phyloP scores from a whole-genome alignment of 2,113 vertebrate genomes.

The Lipotes vexillifer region DNA sequence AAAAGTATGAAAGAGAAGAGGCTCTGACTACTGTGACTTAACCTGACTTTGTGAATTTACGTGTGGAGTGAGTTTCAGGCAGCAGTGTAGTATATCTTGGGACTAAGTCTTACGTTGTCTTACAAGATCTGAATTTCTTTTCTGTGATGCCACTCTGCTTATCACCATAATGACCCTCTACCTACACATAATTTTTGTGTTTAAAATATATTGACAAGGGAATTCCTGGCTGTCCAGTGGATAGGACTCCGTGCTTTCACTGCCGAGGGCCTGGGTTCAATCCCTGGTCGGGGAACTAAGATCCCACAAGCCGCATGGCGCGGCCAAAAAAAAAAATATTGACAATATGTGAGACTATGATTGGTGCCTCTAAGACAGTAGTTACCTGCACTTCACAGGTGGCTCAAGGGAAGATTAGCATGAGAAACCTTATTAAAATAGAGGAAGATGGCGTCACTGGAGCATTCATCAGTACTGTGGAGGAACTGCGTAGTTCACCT shows the following conservation, averaged over 20 bases:
- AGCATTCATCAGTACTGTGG: not conserved
- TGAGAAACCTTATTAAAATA: not conserved
- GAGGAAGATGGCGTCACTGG: not conserved
- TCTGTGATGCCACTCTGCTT: not conserved
- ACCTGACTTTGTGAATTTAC: not conserved
- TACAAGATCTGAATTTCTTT: not conserved
- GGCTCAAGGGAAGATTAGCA: not conserved
- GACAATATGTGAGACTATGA: not conserved
- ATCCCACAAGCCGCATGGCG: not conserved
- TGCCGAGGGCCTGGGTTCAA: not conserved
- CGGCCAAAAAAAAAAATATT: not conserved
- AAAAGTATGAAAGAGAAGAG: not conserved
- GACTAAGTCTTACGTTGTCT: not conserved
- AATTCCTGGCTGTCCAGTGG: not conserved
- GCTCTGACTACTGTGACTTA: not conserved
- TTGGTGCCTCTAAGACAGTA: not conserved
- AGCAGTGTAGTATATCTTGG: not conserved
- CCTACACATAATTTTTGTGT: not conserved
- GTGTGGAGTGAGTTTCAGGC: not conserved
- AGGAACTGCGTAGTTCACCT: not conserved
- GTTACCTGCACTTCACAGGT: not conserved
- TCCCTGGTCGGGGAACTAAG: not conserved
- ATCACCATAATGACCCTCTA: not conserved
- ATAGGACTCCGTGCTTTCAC: not conserved
- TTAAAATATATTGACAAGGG: not conserved